Base-by-base conservation (phyloP, 2,888 invertebrate species). In the Eupithecia insigniata region DNA sequence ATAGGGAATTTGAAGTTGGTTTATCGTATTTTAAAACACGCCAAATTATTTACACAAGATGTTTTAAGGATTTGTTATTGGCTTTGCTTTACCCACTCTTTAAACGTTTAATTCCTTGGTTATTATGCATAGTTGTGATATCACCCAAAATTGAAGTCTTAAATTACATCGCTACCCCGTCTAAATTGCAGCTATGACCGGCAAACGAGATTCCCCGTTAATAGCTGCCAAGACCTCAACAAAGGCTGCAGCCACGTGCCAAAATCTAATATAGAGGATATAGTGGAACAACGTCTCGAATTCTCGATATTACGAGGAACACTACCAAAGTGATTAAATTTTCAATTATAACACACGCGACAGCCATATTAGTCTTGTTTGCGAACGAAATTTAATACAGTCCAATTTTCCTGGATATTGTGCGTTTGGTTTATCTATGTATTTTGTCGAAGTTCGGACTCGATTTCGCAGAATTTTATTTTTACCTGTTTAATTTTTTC, bases 311-410 rank as follows among this genome's bases (percentile, higher is more conserved):
- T 22, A 34, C 62, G 65, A 8, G 12, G 55, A 51, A 65, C 69
- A 55, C 36, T 55, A 65, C 46, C 51, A 36, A 26, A 8, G 65
- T 60, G 18, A 70, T 70, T 66, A 70, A 60, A 70, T 66, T 70
- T 66, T 66, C 66, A 66, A 70, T 66, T 32, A 32, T 32, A 55
- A 36, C 60, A 70, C 65, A 55, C 16, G 55, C 10, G 65, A n/a
- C 61, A 62, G 61, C 61, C 12, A 30, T 18, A 62, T 62, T 62
- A 22, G 66, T 12, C 26, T 55, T 66, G 70, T 66, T 70, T 58
- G 66, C n/a, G 43, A 28, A 14, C 12, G 16, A 34, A 36, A 69
- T 62, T 62, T 34, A 65, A 65, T 55, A 55, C 4, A 16, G 12
- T 12, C 10, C 6, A 70, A 30, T 64, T 55, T 36, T 14, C 22